A percentile compares a stretch with the other conserved stretches of the same genome.
These are phyloP conservation scores for Leptestheria dahalacensis DNA, from an alignment of 1,140 invertebrate species.

Conservation along the genomic window DNA sequence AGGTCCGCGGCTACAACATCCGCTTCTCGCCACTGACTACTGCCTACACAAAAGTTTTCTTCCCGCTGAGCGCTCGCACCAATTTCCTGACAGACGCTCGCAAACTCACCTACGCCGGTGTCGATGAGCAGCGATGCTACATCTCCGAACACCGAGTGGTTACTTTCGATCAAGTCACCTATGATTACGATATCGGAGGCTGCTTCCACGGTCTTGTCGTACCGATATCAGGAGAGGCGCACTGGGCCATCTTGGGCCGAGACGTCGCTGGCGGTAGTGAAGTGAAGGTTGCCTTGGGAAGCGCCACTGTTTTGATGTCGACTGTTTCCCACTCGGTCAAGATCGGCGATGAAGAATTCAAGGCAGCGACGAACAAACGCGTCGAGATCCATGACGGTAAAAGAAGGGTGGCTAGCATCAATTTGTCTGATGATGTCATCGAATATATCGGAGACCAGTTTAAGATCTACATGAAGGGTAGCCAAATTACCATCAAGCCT, in stretches of 20 bases:
- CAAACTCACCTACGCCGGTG: background rate
- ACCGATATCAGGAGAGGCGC: background rate
- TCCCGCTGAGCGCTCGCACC: background rate
- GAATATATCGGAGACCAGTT: background rate
- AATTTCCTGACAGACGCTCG: background rate
- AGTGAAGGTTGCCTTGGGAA: background rate
- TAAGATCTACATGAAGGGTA: background rate
- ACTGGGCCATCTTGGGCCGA: background rate
- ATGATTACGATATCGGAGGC: constrained; percentile 1
- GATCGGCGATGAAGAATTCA: background rate
- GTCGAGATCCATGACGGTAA: background rate
- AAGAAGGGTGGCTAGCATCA: background rate
- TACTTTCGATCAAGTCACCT: background rate
- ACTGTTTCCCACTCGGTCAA: background rate
- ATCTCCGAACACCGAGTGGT: background rate
- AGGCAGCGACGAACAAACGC: background rate
- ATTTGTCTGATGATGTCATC: background rate
- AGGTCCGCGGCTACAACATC: background rate
- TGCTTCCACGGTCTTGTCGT: constrained; percentile 2
- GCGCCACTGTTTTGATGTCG: no score
- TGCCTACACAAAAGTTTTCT: background rate
- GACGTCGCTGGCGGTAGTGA: background rate
- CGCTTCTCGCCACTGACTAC: background rate
- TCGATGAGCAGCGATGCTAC: background rate
- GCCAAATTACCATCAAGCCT: background rate